phyloP scores from a whole-genome alignment of 2,888 invertebrate species.

The Euspilapteryx auroguttella region DNA sequence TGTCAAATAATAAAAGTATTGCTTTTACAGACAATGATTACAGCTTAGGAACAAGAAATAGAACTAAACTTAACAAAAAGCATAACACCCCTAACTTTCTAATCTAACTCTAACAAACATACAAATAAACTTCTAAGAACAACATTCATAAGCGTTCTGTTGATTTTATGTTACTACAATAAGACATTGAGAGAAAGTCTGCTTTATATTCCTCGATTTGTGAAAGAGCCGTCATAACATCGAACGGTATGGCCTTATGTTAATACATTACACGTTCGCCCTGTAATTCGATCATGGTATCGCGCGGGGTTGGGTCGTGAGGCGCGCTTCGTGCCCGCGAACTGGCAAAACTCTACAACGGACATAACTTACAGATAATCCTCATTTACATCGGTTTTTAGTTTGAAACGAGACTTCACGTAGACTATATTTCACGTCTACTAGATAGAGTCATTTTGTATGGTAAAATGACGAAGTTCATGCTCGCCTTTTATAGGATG shows the following conservation, averaged over 20 bases:
- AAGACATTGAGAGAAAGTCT: too few relatives aligned
- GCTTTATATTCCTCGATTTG: too few relatives aligned
- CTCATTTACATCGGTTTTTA: neutral
- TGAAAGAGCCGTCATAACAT: slow-evolving; percentile 36
- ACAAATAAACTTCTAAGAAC: too few relatives aligned
- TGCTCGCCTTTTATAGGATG: too few relatives aligned
- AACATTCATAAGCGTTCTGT: too few relatives aligned
- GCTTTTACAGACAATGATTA: too few relatives aligned
- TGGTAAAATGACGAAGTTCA: neutral
- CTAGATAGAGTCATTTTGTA: neutral
- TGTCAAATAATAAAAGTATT: too few relatives aligned
- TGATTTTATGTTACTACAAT: too few relatives aligned
- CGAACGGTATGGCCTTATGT: slow-evolving; percentile 40
- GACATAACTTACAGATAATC: slow-evolving; percentile 19
- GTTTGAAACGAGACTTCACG: neutral
- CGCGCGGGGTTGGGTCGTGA: slow-evolving; percentile 3
- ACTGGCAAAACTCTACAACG: slow-evolving; percentile 14
- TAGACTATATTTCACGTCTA: neutral
- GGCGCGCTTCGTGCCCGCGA: slow-evolving; percentile 1
- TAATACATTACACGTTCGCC: slow-evolving; percentile 30
- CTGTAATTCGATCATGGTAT: slow-evolving; percentile 41
- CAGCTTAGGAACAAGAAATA: too few relatives aligned
- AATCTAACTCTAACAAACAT: too few relatives aligned
- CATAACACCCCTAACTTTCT: too few relatives aligned
- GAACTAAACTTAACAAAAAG: too few relatives aligned